A percentile compares a stretch with the other conserved stretches of the same genome.
These are phyloP conservation scores for Peucedramus taeniatus DNA, from an alignment of 2,113 vertebrate genomes.

Conservation along the genomic window DNA sequence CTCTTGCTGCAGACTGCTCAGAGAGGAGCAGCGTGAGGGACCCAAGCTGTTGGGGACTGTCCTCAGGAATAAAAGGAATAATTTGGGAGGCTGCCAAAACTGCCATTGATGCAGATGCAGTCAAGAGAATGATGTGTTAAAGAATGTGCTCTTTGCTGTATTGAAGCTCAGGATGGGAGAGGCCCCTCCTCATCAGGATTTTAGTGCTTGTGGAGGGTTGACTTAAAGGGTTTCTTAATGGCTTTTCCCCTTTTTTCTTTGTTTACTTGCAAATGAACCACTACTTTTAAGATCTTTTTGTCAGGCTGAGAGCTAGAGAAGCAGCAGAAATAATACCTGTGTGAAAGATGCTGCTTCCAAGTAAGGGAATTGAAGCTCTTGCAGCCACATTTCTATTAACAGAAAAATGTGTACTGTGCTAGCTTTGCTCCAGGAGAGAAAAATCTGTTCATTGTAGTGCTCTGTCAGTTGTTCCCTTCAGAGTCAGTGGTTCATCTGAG, in stretches of 20 bases:
- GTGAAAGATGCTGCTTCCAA: neutral
- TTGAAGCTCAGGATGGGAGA: neutral
- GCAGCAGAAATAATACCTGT: neutral
- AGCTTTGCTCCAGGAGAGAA: neutral
- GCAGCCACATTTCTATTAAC: neutral
- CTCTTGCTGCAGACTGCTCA: neutral
- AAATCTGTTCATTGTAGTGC: neutral
- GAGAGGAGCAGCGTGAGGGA: neutral
- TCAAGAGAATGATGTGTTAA: neutral
- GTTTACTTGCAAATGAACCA: neutral
- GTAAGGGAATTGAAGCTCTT: neutral
- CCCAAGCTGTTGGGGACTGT: neutral
- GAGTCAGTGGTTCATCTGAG: neutral
- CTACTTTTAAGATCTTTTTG: neutral
- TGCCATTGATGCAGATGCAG: neutral
- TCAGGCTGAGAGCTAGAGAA: neutral
- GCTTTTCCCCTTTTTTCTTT: neutral
- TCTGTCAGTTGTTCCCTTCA: neutral
- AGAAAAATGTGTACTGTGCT: neutral
- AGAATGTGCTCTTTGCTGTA: neutral
- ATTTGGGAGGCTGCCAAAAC: neutral
- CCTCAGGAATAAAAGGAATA: neutral
- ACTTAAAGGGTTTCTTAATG: neutral
- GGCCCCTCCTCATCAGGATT: neutral
- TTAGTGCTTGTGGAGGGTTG: neutral